Evolutionary conservation across 2,113 vertebrate species (phyloP).

Genomic region (Dasyornis broadbenti): DNA sequence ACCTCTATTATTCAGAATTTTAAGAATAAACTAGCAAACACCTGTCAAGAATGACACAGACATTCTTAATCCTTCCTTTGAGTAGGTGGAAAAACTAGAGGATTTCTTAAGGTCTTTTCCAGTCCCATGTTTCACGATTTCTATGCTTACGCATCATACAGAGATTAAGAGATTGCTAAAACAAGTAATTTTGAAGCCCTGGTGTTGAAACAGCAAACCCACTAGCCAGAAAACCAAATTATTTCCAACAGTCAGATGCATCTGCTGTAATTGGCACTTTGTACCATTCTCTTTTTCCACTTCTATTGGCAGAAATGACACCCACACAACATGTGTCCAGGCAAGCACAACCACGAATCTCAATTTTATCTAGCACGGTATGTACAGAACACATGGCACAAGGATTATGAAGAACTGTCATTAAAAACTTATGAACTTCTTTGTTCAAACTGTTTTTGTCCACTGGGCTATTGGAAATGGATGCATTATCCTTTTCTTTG

Average conservation of each 20-base stretch:
- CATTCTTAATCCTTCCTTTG: neutral
- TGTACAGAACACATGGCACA: conserved; percentile 32
- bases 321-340: conserved; percentile 55
- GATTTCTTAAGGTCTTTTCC: conserved; percentile 47
- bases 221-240: neutral
- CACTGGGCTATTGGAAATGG: neutral
- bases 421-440: neutral
- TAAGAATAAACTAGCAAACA: conserved; percentile 16
- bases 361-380: neutral
- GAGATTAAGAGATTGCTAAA: conserved; percentile 33
- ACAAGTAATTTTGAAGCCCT: neutral
- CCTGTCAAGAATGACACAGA: conserved; percentile 9
- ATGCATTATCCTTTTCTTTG: neutral
- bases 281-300: conserved; percentile 25
- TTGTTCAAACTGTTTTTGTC: neutral
- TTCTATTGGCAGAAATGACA: conserved; percentile 43
- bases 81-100: conserved; percentile 23
- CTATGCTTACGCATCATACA: neutral
- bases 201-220: conserved; percentile 12
- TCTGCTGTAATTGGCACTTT: conserved; percentile 1
- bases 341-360: neutral
- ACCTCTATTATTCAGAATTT: neutral
- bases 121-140: neutral
- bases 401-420: neutral
- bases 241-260: neutral